Evolutionary conservation across 2,888 invertebrate species (phyloP).

Genomic region (Deroplatys truncata): DNA sequence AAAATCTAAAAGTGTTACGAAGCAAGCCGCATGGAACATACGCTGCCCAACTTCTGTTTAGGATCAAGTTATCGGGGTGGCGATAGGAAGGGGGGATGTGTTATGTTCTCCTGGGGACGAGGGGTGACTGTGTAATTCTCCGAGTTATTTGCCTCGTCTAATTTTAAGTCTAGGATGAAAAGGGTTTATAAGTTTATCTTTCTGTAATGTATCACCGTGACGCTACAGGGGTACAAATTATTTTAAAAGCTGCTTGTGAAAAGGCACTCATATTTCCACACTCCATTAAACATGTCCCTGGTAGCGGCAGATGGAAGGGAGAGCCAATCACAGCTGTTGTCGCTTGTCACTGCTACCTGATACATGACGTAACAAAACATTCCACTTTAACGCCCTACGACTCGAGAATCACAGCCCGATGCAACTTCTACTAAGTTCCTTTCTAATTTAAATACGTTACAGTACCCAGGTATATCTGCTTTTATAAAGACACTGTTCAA

Average conservation of each 20-base stretch:
- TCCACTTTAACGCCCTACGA: no score
- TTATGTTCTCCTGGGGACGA: background rate
- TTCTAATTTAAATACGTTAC: no score
- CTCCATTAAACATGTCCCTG: background rate
- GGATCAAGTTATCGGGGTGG: no score
- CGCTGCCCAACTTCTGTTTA: no score
- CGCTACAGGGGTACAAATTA: slow-evolving; percentile 10
- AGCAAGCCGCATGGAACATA: no score
- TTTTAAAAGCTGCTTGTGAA: slow-evolving; percentile 12
- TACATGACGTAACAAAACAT: no score
- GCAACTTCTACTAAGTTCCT: no score
- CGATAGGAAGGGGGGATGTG: no score
- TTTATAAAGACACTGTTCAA: no score
- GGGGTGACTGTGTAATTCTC: background rate
- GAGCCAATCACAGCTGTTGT: background rate
- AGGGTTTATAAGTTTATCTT: slow-evolving; percentile 4
- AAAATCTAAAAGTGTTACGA: no score
- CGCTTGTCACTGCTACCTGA: background rate
- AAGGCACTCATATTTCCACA: background rate
- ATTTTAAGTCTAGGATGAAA: background rate
- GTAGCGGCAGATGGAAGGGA: background rate
- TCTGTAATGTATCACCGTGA: background rate
- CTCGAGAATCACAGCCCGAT: no score
- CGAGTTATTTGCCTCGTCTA: background rate
- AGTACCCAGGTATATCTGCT: no score